Evolutionary conservation across 2,113 vertebrate species (phyloP).

Genomic region (Urocitellus parryii): DNA sequence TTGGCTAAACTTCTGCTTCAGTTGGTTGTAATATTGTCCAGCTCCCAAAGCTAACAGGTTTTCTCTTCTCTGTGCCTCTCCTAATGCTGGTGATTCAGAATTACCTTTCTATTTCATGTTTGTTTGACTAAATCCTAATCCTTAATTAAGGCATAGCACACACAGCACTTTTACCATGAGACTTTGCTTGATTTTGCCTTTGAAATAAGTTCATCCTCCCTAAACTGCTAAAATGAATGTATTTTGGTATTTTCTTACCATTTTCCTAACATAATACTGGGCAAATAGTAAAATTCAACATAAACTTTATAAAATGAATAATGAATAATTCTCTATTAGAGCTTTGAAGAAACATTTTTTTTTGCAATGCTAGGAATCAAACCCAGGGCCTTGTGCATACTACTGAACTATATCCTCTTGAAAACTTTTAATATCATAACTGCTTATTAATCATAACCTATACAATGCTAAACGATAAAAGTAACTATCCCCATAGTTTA

Average conservation of each 20-base stretch:
- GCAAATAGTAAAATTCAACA: conserved; percentile 7
- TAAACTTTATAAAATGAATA: neutral
- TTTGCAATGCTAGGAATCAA: neutral
- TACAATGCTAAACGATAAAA: neutral
- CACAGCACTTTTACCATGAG: conserved; percentile 17
- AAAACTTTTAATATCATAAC: neutral
- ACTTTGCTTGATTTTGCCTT: neutral
- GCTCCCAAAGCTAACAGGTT: neutral
- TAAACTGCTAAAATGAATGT: neutral
- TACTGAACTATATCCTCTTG: neutral
- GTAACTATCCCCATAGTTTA: neutral
- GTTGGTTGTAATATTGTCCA: neutral
- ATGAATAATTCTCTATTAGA: neutral
- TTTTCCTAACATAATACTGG: neutral
- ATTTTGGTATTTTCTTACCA: neutral
- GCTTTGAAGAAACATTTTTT: neutral
- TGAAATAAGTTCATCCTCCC: neutral
- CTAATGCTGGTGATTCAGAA: neutral
- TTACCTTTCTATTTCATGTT: neutral
- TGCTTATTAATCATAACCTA: neutral
- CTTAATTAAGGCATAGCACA: neutral
- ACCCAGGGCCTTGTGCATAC: neutral
- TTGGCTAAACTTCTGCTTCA: neutral
- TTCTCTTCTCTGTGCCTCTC: neutral
- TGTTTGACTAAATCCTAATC: neutral